Conservation (phyloP, 2,797 vertebrate genomes). For the Poecile montanus region DNA sequence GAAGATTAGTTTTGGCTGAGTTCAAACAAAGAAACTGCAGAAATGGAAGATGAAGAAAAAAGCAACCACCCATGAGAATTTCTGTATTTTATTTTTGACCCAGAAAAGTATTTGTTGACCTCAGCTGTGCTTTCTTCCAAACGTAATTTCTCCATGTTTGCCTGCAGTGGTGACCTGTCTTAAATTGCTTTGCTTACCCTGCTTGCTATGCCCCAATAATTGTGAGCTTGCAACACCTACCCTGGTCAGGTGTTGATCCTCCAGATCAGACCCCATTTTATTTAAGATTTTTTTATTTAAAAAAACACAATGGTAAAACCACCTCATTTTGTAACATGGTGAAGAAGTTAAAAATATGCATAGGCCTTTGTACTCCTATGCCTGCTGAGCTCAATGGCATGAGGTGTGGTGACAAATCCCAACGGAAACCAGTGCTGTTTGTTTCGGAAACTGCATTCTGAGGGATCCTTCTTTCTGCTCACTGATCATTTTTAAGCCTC, state of each 20-base stretch:
- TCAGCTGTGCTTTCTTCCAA: slow-evolving; percentile 20
- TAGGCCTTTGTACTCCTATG: background rate
- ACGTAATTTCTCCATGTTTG: background rate
- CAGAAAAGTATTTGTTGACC: slow-evolving; percentile 23
- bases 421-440: background rate
- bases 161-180: background rate
- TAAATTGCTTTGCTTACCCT: slow-evolving; percentile 29
- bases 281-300: background rate
- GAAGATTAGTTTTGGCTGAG: background rate
- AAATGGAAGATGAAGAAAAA: background rate
- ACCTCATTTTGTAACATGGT: rapidly evolving
- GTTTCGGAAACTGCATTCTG: background rate
- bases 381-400: background rate
- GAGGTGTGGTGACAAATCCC: background rate
- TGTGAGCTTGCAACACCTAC: background rate
- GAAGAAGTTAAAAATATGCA: background rate
- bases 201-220: slow-evolving; percentile 5
- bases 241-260: background rate
- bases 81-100: slow-evolving; percentile 24
- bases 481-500: background rate
- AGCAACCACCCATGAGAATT: background rate
- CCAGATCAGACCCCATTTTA: background rate
- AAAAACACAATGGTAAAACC: background rate
- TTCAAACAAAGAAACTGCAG: background rate
- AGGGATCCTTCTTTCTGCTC: slow-evolving; percentile 3